Conservation (phyloP, 1,140 invertebrate genomes). For the Brachionus koreanus region DNA sequence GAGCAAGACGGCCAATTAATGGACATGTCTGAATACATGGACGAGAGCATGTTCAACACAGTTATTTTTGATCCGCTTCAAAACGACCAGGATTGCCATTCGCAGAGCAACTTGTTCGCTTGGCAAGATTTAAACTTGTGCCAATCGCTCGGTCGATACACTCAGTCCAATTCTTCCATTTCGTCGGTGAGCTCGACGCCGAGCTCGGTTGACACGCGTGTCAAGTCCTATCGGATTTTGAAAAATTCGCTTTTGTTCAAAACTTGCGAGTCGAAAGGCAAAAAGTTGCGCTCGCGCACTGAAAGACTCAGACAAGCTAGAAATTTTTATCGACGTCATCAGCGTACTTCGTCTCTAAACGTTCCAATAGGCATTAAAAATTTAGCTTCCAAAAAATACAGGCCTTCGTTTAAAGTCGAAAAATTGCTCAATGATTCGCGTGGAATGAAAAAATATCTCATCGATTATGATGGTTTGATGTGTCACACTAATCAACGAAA, state of each 20-base stretch:
- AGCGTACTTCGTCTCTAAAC: slow-evolving; percentile 1
- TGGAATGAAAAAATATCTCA: slow-evolving; percentile 38
- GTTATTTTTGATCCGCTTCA: not conserved
- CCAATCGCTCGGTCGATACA: not conserved
- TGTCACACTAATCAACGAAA: not conserved
- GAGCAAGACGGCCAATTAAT: not conserved
- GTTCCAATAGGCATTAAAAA: not conserved
- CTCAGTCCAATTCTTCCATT: not conserved
- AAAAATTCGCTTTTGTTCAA: not conserved
- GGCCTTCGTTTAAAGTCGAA: slow-evolving; percentile 25
- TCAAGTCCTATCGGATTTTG: not conserved
- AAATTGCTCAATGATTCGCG: slow-evolving; percentile 34
- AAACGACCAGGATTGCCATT: not conserved
- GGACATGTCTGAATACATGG: not conserved
- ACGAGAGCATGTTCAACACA: slow-evolving; percentile 15
- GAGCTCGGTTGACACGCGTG: not conserved
- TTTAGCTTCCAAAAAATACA: not conserved
- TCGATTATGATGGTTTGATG: slow-evolving; percentile 33
- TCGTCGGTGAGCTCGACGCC: not conserved
- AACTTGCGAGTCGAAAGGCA: not conserved
- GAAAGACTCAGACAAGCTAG: not conserved
- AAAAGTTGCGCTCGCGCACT: not conserved
- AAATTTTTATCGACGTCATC: slow-evolving; percentile 19
- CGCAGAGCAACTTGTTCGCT: not conserved
- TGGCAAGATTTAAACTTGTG: not conserved